Percentiles rank a stretch among this genome's conserved stretches.
phyloP scores from a whole-genome alignment of 2,797 vertebrate species.

The Capromys pilorides region DNA sequence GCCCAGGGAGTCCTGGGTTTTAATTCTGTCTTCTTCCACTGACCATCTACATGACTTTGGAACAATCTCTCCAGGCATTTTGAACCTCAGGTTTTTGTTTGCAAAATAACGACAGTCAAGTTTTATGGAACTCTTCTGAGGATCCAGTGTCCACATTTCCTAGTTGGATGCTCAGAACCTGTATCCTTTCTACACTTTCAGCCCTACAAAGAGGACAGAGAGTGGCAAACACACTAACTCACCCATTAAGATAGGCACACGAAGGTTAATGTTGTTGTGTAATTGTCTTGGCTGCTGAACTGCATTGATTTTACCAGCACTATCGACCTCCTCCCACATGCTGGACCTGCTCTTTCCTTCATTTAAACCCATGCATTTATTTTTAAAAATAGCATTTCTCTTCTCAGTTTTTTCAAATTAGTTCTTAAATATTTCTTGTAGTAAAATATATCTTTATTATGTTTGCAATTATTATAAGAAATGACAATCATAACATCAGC shows the following conservation, averaged over 20 bases:
- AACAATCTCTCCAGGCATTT: neutral
- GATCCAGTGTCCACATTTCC: neutral
- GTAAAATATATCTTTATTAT: constrained; percentile 23
- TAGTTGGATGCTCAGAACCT: neutral
- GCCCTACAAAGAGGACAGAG: neutral
- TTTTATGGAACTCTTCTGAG: neutral
- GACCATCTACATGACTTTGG: neutral
- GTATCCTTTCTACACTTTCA: neutral
- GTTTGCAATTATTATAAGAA: neutral
- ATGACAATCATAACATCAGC: neutral
- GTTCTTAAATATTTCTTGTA: constrained; percentile 24
- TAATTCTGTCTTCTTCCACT: neutral
- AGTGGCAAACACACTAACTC: neutral
- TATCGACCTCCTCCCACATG: neutral
- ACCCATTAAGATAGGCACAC: neutral
- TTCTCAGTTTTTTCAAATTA: neutral
- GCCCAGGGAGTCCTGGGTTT: neutral
- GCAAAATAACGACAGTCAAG: neutral
- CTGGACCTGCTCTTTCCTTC: neutral
- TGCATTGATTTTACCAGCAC: constrained; percentile 1
- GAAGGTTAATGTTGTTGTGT: neutral
- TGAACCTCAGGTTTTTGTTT: constrained; percentile 13
- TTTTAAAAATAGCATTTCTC: neutral
- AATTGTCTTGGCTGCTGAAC: neutral
- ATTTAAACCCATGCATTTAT: neutral